These are phyloP conservation scores for Malurus leucopterus DNA, from an alignment of 2,797 vertebrate species.

Conservation along the genomic window DNA sequence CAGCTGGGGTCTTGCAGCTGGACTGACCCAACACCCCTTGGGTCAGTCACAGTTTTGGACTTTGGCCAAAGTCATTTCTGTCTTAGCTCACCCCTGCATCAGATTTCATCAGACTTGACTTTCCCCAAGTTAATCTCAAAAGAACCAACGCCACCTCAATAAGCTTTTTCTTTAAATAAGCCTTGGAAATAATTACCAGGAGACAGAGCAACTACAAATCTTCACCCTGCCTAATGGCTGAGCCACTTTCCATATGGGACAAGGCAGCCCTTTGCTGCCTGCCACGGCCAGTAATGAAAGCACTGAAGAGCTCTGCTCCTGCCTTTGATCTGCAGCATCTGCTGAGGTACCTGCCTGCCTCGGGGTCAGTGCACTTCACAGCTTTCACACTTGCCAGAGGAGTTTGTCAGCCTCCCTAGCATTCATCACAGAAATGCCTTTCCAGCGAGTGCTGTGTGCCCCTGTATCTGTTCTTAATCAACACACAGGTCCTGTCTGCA, in stretches of 20 bases:
- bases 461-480: conserved; percentile 12
- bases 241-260: background rate
- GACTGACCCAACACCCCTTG: background rate
- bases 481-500: background rate
- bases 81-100: background rate
- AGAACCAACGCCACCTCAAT: background rate
- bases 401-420: background rate
- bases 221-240: background rate
- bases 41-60: background rate
- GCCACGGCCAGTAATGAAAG: background rate
- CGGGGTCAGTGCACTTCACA: background rate
- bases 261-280: background rate
- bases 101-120: background rate
- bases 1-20: background rate
- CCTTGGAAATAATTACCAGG: background rate
- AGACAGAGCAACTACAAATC: background rate
- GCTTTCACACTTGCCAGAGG: background rate
- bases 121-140: background rate
- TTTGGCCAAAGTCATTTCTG: background rate
- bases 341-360: background rate
- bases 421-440: background rate
- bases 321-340: background rate
- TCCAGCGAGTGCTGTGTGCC: background rate
- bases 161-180: background rate
- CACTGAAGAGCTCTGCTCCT: background rate